Percentiles rank a stretch among this genome's conserved stretches.
These are phyloP conservation scores for Ctenicera cuprea DNA, from an alignment of 2,888 invertebrate genomes.

Conservation along the genomic window DNA sequence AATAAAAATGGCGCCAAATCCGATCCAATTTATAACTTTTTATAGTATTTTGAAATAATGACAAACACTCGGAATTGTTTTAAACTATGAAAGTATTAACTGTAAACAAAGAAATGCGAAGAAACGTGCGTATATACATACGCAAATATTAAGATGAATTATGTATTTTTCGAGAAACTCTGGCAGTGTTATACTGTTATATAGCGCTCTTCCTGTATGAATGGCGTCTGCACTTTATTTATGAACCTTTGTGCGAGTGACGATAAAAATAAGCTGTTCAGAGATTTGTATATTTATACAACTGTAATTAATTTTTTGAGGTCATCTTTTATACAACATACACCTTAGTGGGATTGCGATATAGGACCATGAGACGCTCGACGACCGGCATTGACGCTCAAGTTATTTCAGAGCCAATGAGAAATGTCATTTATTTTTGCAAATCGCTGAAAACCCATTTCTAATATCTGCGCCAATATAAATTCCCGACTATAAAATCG, in stretches of 20 bases:
- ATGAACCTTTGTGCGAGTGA: not conserved
- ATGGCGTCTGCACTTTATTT: conserved; percentile 10
- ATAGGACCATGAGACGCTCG: conserved; percentile 29
- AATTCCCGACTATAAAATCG: conserved; percentile 31
- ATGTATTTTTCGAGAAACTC: not conserved
- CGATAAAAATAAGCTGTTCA: not conserved
- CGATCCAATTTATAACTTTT: no score
- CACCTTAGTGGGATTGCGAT: conserved; percentile 3
- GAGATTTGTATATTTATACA: conserved; percentile 8
- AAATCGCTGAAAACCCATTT: conserved; percentile 36
- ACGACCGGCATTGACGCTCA: conserved; percentile 35
- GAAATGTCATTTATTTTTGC: conserved; percentile 42
- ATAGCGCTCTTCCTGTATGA: not conserved
- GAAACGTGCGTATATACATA: no score
- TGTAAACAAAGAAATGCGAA: no score
- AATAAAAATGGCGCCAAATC: no score
- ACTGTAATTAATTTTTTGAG: conserved; percentile 15
- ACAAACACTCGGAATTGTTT: no score
- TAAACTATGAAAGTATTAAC: no score
- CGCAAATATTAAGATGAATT: no score
- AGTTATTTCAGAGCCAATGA: conserved; percentile 35
- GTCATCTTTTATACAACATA: conserved; percentile 8
- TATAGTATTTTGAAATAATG: no score
- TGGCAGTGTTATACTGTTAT: not conserved
- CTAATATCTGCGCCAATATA: conserved; percentile 36